Evolutionary conservation across 2,888 invertebrate genomes (phyloP), one percentile per base, ranked within the genome.

Genomic region (Acanthosoma haemorrhoidale): DNA sequence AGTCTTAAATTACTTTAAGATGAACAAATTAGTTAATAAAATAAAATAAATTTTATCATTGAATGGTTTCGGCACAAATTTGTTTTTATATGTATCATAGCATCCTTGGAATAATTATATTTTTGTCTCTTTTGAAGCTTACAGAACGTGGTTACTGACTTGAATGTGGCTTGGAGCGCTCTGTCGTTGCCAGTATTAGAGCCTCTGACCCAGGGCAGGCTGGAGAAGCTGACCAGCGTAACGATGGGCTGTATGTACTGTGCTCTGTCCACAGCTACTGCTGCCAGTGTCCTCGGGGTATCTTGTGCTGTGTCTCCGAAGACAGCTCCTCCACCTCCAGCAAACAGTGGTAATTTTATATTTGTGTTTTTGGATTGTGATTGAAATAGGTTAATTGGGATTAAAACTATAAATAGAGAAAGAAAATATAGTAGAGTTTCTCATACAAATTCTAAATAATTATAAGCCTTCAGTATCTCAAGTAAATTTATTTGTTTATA

Each of bases 131-230:
- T 8, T 41, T 64, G 3, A 79, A 92, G 91, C 75, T 85, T 93
- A 76, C 87, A 89, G 74, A 87, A 89, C 74, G 86, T 94, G 75
- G 87, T 93, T 72, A 88, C 90, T 73, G 96, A 96, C 79, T 88
- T 96, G 73, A 87, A 86, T 71, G 87, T 94, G 57, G 92, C 93
- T 70, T 89, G 89, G 78, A 86, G 89, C 74, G 92, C 92, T 6
- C 84, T 95, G 75, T 90, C 92, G 16, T 81, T 96, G 76, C 95
- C 95, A 0, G 87, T 94, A 71, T 81, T 95, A 68, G 95, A 96
- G 79, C 95, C 96, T 0, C 83, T 96, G 75, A 92, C 91, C 9
- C 86, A 90, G 3, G 87, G 87, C n/a, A 89, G 94, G 76, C 85
- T 96, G 60, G 86, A 88, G 71, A 91, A 91, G 78, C 83, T 96